Conservation (phyloP, 1,140 invertebrate genomes). For the Drosophila pectinifera region DNA sequence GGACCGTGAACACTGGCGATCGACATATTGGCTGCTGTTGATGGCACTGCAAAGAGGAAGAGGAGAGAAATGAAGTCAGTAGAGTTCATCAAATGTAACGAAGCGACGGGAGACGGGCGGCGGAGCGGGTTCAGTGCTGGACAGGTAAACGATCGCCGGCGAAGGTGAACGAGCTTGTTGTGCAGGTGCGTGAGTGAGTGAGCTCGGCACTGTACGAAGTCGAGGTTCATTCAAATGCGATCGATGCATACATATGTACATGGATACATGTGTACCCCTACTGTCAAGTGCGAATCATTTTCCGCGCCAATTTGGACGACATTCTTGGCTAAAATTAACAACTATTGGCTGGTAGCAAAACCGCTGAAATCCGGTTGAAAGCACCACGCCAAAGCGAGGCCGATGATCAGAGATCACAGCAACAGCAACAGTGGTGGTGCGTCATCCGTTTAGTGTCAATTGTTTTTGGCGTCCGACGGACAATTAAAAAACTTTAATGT, state of each 20-base stretch:
- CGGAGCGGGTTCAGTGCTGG: constrained; percentile 38
- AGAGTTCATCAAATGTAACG: constrained; percentile 51
- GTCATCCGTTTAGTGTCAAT: constrained; percentile 57
- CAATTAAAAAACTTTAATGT: constrained; percentile 53
- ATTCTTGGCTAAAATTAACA: constrained; percentile 69
- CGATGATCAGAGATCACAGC: constrained; percentile 16
- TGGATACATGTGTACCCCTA: constrained; percentile 7
- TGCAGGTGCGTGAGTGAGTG: constrained; percentile 60
- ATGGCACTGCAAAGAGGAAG: constrained; percentile 67
- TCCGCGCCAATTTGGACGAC: constrained; percentile 46
- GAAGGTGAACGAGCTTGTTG: constrained; percentile 75
- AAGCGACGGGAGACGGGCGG: not conserved
- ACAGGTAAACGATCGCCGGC: constrained; percentile 54
- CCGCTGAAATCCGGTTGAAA: constrained; percentile 73
- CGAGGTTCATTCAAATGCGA: constrained; percentile 47
- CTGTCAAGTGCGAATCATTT: constrained; percentile 34
- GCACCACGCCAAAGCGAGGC: constrained; percentile 47
- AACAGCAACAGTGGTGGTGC: constrained; percentile 19
- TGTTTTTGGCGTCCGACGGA: constrained; percentile 25
- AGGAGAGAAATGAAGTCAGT: constrained; percentile 27
- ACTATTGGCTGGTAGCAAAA: constrained; percentile 41
- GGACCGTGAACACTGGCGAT: constrained; percentile 83
- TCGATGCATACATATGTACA: constrained; percentile 31
- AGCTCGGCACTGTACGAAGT: constrained; percentile 57
- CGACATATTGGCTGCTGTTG: constrained; percentile 80